Evolutionary conservation across 2,888 invertebrate genomes (phyloP), one percentile per base, ranked within the genome.

Genomic region (Hyalella azteca): DNA sequence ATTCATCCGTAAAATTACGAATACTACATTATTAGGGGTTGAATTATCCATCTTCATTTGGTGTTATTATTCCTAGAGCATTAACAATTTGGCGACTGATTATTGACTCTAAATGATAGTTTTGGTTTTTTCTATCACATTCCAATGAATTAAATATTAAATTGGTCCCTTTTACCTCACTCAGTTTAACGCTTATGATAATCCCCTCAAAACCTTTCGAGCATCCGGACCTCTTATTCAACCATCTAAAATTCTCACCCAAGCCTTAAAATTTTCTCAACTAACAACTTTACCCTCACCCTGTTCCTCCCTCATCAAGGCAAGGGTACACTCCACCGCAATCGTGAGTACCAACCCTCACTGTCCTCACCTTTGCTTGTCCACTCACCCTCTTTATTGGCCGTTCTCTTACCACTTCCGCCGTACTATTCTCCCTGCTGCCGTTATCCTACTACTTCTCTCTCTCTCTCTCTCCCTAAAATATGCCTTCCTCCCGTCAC

Each of bases 281-380:
- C 66, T 66, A 66, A 66, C 66, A 66, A 36, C 66, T 66, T 36
- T 66, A 66, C 66, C 66, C 66, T 66, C 36, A 39, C 19, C 36
- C 66, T 36, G 36, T 29, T 36, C 66, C 19, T 66, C 32, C 66
- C 66, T 66, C 75, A 22, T 45, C 75, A 75, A 75, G 75, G 75
- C 41, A 40, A n/a, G 41, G n/a, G 41, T 48, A 5, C 75, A 45
- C 40, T 48, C 40, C n/a, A 45, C 75, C 19, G 45, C 75, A 75
- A 75, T 75, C 75, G 75, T 75, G 75, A 75, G 75, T 75, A 75
- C 36, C 36, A 39, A 3, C 29, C 36, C 66, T n/a, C 54, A 15
- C 26, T 26, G 26, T 9, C 54, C 54, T 45, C 15, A 11, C 45
- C 45, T 5, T 7, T n/a, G 22, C 50, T 22, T 50, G 50, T 50